Evolutionary conservation across 2,113 vertebrate genomes (phyloP).

Genomic region (Lipophrys pholis): DNA sequence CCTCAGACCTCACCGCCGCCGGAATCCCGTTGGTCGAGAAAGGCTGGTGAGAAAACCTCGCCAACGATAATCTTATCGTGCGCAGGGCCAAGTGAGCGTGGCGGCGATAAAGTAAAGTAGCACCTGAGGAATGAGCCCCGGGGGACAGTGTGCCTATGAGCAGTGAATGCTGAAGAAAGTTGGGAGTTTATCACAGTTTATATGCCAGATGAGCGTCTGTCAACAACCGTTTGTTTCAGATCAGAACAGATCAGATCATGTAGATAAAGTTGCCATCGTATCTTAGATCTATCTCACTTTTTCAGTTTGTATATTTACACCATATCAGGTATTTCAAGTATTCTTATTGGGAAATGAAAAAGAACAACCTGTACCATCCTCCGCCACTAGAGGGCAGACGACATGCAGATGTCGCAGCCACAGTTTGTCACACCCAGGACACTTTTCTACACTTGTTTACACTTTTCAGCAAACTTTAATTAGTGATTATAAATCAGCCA

Average conservation of each 20-base stretch:
- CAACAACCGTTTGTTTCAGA: neutral
- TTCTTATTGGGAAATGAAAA: neutral
- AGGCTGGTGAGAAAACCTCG: constrained; percentile 23
- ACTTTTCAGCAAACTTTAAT: neutral
- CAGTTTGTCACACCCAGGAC: neutral
- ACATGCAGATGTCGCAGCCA: constrained; percentile 1
- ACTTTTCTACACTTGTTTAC: no score
- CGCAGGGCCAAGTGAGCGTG: constrained; percentile 31
- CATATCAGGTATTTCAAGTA: neutral
- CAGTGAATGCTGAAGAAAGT: neutral
- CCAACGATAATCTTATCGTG: constrained; percentile 32
- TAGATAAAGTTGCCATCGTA: constrained; percentile 1
- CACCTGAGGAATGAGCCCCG: neutral
- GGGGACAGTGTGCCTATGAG: neutral
- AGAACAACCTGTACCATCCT: neutral
- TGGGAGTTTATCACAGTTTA: neutral
- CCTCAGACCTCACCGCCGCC: constrained; percentile 37
- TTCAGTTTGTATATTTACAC: neutral
- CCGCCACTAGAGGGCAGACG: constrained; percentile 63
- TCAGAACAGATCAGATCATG: constrained; percentile 1
- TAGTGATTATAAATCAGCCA: neutral
- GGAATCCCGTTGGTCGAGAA: constrained; percentile 75
- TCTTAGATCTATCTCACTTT: neutral
- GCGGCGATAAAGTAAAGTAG: neutral
- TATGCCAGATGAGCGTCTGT: neutral